phyloP scores from a whole-genome alignment of 2,797 vertebrate genomes.

The Notamacropus eugenii region DNA sequence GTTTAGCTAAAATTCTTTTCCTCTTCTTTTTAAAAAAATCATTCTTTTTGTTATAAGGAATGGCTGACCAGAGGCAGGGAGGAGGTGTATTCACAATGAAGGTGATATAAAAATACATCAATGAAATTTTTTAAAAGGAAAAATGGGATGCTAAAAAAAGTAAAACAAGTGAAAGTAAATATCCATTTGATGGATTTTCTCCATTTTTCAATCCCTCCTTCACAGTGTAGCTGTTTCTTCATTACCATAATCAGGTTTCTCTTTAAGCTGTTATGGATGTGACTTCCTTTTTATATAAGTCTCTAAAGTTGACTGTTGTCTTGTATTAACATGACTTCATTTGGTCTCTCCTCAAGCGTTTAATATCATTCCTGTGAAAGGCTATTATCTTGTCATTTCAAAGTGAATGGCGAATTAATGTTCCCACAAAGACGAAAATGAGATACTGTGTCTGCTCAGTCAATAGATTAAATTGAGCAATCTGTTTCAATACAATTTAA shows the following conservation, averaged over 20 bases:
- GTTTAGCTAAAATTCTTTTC: neutral
- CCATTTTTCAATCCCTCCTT: conserved; percentile 4
- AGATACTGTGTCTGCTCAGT: conserved; percentile 5
- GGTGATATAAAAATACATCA: neutral
- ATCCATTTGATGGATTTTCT: neutral
- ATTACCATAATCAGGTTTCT: conserved; percentile 43
- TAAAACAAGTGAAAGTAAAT: conserved; percentile 30
- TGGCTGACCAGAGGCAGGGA: neutral
- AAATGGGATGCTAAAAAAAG: neutral
- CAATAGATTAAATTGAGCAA: conserved; percentile 5
- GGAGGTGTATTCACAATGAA: neutral
- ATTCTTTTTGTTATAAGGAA: neutral
- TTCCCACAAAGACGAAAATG: conserved; percentile 26
- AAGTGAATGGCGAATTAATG: conserved; percentile 53
- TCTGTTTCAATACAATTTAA: conserved; percentile 49
- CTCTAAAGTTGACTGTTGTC: conserved; percentile 7
- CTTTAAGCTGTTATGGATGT: conserved; percentile 24
- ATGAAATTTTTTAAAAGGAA: neutral
- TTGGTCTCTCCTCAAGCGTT: conserved; percentile 34
- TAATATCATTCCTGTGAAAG: conserved; percentile 45
- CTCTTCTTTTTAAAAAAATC: neutral
- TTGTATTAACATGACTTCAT: conserved; percentile 17
- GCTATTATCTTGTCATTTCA: conserved; percentile 62
- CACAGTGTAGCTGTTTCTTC: neutral
- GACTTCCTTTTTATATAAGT: neutral